phyloP scores from a whole-genome alignment of 2,797 vertebrate species.

The Typhlichthys eigenmanni region DNA sequence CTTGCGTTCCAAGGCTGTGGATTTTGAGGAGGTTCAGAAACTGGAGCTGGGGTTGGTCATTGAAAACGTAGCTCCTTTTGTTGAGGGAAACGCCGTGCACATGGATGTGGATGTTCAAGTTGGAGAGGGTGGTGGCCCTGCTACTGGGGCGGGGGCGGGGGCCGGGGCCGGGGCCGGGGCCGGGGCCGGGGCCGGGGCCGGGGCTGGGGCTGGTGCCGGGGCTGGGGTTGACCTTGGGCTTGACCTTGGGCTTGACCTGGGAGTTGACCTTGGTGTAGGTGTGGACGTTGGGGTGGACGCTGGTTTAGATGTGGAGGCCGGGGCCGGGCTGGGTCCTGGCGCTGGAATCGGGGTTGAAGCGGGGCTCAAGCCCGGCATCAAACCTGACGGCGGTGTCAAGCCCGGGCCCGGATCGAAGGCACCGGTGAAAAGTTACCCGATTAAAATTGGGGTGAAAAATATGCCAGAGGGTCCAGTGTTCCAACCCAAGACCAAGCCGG shows the following conservation, averaged over 20 bases:
- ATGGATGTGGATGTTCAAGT: background rate
- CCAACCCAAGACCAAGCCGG: constrained; percentile 64
- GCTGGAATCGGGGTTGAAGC: background rate
- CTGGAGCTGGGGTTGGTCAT: constrained; percentile 4
- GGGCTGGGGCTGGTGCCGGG: background rate
- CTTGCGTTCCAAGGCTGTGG: constrained; percentile 71
- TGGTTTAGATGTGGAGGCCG: constrained; percentile 1
- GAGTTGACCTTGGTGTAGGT: background rate
- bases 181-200: background rate
- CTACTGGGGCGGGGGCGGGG: background rate
- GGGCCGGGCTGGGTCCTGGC: background rate
- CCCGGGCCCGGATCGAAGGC: constrained; percentile 29
- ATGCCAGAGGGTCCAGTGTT: constrained; percentile 83
- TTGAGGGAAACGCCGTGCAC: background rate
- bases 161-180: background rate
- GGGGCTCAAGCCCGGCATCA: constrained; percentile 19
- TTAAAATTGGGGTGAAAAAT: constrained; percentile 86
- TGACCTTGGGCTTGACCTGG: background rate
- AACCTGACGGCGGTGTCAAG: background rate
- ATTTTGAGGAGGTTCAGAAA: constrained; percentile 85
- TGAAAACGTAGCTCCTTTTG: background rate
- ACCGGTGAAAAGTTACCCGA: constrained; percentile 66
- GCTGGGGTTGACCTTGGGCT: background rate
- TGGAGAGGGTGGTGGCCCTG: constrained; percentile 3
- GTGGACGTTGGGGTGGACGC: background rate